Conservation (phyloP, 2,113 vertebrate genomes). For the Percina caprodes region DNA sequence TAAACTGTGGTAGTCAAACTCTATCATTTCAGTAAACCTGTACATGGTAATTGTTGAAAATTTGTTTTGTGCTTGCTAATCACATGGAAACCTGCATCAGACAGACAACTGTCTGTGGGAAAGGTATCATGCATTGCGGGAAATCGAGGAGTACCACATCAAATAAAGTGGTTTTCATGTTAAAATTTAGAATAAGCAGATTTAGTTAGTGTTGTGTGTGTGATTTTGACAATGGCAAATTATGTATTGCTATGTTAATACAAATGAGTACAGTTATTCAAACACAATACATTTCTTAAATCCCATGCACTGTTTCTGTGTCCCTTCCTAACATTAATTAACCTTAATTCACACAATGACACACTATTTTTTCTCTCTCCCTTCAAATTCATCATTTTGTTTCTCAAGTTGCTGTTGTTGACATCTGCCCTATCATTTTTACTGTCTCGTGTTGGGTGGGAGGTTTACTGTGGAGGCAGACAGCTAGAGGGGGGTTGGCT, state of each 20-base stretch:
- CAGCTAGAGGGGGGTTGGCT: slow-evolving; percentile 66
- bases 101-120: no score
- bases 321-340: background rate
- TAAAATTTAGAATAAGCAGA: background rate
- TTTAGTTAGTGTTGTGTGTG: background rate
- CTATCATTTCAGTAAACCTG: background rate
- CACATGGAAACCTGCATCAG: background rate
- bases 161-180: background rate
- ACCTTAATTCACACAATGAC: background rate
- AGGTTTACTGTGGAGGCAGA: slow-evolving; percentile 53
- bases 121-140: background rate
- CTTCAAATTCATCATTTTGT: slow-evolving; percentile 38
- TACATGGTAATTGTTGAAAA: background rate
- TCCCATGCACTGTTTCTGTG: background rate
- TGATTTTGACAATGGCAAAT: background rate
- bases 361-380: background rate
- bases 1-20: background rate
- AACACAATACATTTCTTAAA: background rate
- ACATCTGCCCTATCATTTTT: slow-evolving; percentile 56
- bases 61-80: background rate
- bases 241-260: background rate
- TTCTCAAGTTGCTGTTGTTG: slow-evolving; percentile 52
- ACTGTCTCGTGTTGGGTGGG: slow-evolving; percentile 31
- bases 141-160: background rate
- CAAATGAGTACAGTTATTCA: background rate